Percentiles rank a stretch among this genome's conserved stretches.
These are phyloP conservation scores for Selene dorsalis DNA, from an alignment of 2,797 vertebrate species.

Conservation along the genomic window DNA sequence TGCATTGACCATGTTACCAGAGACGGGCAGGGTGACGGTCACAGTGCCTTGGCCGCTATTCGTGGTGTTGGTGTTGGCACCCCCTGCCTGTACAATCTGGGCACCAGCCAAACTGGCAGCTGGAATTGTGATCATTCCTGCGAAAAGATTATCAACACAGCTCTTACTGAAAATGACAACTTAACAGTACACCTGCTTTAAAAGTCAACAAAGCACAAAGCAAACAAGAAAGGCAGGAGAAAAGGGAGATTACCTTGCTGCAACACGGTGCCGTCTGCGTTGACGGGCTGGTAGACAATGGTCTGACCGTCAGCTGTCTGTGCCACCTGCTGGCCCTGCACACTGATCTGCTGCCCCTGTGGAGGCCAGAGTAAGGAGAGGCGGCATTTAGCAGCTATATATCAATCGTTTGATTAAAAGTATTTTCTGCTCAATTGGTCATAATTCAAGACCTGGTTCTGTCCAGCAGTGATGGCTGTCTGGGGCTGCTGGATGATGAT, in stretches of 20 bases:
- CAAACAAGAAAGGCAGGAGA: slow-evolving; percentile 38
- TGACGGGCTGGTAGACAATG: slow-evolving; percentile 99
- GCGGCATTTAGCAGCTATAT: neutral
- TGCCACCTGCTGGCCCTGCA: slow-evolving; percentile 97
- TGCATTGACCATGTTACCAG: slow-evolving; percentile 98
- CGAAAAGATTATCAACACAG: slow-evolving; percentile 69
- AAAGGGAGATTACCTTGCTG: slow-evolving; percentile 89
- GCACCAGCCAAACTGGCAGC: slow-evolving; percentile 96
- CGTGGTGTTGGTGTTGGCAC: slow-evolving; percentile 93
- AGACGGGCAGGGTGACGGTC: slow-evolving; percentile 93
- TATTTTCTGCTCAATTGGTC: neutral
- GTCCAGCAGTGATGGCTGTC: slow-evolving; percentile 96
- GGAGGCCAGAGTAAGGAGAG: neutral
- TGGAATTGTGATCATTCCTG: slow-evolving; percentile 99
- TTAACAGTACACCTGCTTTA: slow-evolving; percentile 9
- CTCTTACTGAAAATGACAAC: slow-evolving; percentile 22
- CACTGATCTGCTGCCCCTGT: slow-evolving; percentile 95
- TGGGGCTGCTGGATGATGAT: slow-evolving; percentile 99
- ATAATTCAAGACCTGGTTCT: slow-evolving; percentile 91
- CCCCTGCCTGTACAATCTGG: slow-evolving; percentile 94
- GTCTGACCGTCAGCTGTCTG: slow-evolving; percentile 99
- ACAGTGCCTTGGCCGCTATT: slow-evolving; percentile 98
- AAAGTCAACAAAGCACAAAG: slow-evolving; percentile 7
- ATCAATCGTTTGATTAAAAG: neutral
- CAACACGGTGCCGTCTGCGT: slow-evolving; percentile 96